phyloP scores from a whole-genome alignment of 1,140 invertebrate species.

The silkworm (Bombyx mori) region ASM3026992v2 NC_085109.1:10220501-10221000 shows the following conservation, averaged over 20 bases:
- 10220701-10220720: conserved; percentile 8
- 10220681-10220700: too few relatives aligned
- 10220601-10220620: too few relatives aligned
- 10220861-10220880: background rate
- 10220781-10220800: conserved; percentile 54
- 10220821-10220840: conserved; percentile 2
- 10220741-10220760: conserved; percentile 52
- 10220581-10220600: too few relatives aligned
- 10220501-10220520: too few relatives aligned
- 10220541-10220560: too few relatives aligned
- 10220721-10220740: conserved; percentile 15
- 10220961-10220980: too few relatives aligned
- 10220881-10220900: conserved; percentile 5
- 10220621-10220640: too few relatives aligned
- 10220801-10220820: conserved; percentile 20
- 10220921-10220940: conserved; percentile 64
- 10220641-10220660: too few relatives aligned
- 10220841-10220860: background rate
- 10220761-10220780: conserved; percentile 70
- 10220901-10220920: conserved; percentile 19
- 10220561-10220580: too few relatives aligned
- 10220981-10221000: too few relatives aligned
- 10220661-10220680: too few relatives aligned
- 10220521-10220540: too few relatives aligned
- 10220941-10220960: conserved; percentile 22